Evolutionary conservation across 1,140 invertebrate genomes (phyloP), one percentile per base, ranked within the genome.

Genomic region (Psilanteris sp.): DNA sequence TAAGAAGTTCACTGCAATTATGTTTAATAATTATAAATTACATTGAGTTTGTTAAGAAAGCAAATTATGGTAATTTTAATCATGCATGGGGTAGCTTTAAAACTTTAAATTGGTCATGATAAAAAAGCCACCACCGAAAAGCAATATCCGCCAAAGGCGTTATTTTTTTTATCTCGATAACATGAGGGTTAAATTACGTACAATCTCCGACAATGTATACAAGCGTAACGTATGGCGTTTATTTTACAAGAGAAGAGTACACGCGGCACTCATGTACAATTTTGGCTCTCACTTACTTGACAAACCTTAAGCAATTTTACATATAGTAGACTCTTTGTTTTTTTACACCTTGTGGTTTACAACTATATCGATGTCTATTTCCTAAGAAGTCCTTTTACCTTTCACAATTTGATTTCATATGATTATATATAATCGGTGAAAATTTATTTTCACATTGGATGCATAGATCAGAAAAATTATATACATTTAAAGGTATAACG

Each of bases 211-310:
- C 73, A 74, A 83, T 57, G 79, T 83, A 85, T 87, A 86, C 84
- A 86, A 86, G 87, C 85, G 79, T 87, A 85, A 85, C 79, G 79
- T 84, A 85, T 82, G 79, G 62, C 77, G 79, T 86, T 88, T 87
- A 85, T 87, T 87, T 87, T 87, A 87, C 81, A 83, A 61, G 72
- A 84, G 81, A 26, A 43, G 77, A 82, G 59, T 50, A 54, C 66
- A 37, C 64, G 24, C 29, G 61, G 67, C 68, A 73, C 76, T 71
- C 78, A 61, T 31, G 52, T 50, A 72, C 68, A 76, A 66, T 31
- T n/a, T n/a, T 66, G 62, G 41, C 57, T 62, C 32, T 37, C 55
- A 48, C 39, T 68, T 67, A 59, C 68, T 62, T 57, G 54, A 70
- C 57, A 76, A 57, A 72, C 54, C 43, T 64, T 41, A 57, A 75